Evolutionary conservation across 2,797 vertebrate genomes (phyloP).

Genomic region (Prunella strophiata): DNA sequence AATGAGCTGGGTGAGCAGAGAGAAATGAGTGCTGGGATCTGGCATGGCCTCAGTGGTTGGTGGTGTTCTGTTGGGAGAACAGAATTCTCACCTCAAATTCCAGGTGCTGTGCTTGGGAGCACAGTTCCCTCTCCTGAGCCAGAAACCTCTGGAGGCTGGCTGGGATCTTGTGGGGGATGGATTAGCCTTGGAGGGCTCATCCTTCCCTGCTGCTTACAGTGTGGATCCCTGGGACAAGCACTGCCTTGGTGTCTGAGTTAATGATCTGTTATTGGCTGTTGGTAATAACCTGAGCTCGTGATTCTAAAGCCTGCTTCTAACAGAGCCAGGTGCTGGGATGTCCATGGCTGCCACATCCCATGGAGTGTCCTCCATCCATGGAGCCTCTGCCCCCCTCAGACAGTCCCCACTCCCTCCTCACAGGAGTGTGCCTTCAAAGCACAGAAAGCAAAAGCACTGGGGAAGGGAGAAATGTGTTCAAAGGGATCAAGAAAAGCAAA

Average conservation of each 20-base stretch:
- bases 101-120: not conserved
- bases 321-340: not conserved
- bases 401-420: not conserved
- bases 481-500: not conserved
- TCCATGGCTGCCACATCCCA: not conserved
- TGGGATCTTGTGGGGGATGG: not conserved
- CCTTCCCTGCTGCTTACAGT: not conserved
- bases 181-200: not conserved
- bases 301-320: not conserved
- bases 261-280: not conserved
- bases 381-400: not conserved
- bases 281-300: not conserved
- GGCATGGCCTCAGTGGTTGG: rapidly evolving
- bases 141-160: not conserved
- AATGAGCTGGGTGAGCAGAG: not conserved
- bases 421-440: not conserved
- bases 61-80: too few species aligned
- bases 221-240: not conserved
- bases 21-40: not conserved
- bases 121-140: not conserved
- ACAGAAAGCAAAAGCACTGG: not conserved
- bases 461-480: not conserved
- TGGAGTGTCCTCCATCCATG: rapidly evolving
- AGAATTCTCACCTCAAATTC: not conserved
- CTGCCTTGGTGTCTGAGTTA: not conserved